Percentiles rank a stretch among this genome's conserved stretches.
Evolutionary conservation across 2,113 vertebrate species (phyloP).

Genomic region (Butastur rufipennis): DNA sequence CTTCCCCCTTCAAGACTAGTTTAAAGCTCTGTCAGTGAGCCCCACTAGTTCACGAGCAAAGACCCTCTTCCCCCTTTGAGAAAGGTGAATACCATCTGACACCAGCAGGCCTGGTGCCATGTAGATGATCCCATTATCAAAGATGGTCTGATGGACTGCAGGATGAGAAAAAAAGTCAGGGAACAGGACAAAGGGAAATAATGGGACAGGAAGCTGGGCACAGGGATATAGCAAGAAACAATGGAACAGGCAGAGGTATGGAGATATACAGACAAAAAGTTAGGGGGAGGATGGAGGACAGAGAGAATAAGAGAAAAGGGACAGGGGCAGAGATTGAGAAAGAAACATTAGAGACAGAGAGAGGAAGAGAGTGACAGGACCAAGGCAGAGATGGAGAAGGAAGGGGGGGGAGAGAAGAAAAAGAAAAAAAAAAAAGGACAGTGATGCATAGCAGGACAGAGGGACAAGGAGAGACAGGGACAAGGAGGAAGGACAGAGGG

Average conservation of each 20-base stretch:
- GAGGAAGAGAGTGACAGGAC: neutral
- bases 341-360: neutral
- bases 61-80: no score
- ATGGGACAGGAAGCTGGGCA: neutral
- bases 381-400: neutral
- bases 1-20: no score
- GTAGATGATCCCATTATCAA: no score
- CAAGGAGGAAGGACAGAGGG: no score
- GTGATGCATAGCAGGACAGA: neutral
- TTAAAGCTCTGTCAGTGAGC: no score
- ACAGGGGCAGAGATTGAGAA: neutral
- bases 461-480: neutral
- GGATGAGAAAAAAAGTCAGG: neutral
- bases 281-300: neutral
- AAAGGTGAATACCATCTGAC: no score
- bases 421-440: no score
- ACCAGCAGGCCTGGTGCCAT: no score
- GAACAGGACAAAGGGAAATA: neutral
- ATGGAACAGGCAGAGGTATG: neutral
- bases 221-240: no score
- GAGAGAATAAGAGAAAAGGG: neutral
- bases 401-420: no score
- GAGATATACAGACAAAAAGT: neutral
- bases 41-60: no score
- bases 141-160: neutral